Conservation (phyloP, 2,888 invertebrate genomes). For the Acleris laterana region DNA sequence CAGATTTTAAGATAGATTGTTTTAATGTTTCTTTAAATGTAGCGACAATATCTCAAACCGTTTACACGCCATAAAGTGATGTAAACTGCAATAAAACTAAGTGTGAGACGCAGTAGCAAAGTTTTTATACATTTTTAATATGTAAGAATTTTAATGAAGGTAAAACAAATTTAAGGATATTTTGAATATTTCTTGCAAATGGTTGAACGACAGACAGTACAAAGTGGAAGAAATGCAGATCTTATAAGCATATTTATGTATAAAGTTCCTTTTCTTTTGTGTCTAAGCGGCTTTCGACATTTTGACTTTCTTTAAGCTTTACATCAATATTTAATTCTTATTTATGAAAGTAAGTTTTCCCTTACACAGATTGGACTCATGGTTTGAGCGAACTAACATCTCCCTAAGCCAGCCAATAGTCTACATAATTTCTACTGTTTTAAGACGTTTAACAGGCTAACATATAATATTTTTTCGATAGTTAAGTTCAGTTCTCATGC, state of each 20-base stretch:
- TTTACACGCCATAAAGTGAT: background rate
- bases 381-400: too few relatives aligned
- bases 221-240: conserved; percentile 57
- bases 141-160: background rate
- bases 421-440: too few relatives aligned
- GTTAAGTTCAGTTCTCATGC: too few relatives aligned
- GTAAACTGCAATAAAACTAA: background rate
- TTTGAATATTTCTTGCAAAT: conserved; percentile 55
- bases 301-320: conserved; percentile 32
- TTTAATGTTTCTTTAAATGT: too few relatives aligned
- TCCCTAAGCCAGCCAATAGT: too few relatives aligned
- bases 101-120: too few relatives aligned
- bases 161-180: background rate
- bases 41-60: background rate
- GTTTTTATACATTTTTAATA: too few relatives aligned
- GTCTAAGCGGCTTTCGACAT: conserved; percentile 25
- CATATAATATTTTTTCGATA: too few relatives aligned
- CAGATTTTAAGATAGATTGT: background rate
- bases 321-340: background rate
- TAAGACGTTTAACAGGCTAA: too few relatives aligned
- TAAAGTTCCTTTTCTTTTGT: background rate
- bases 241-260: conserved; percentile 31
- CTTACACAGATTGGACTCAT: too few relatives aligned
- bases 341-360: too few relatives aligned
- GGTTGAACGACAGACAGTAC: conserved; percentile 53